A percentile compares a stretch with the other conserved stretches of the same genome.
These are phyloP conservation scores for Graptemys geographica DNA, from an alignment of 2,797 vertebrate species.

Conservation along the genomic window DNA sequence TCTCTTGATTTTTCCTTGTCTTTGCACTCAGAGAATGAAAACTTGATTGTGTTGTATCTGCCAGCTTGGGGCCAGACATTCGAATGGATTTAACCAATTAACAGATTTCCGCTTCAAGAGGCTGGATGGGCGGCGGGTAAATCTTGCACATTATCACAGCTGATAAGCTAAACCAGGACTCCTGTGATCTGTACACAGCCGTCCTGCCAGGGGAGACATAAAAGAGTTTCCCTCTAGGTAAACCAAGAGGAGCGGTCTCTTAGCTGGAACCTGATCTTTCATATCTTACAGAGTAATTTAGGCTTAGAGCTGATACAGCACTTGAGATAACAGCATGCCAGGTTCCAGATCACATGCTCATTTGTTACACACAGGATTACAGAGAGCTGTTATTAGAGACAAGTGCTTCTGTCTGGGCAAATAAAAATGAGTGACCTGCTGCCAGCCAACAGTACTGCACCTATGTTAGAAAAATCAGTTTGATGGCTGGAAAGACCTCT, in stretches of 20 bases:
- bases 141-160: not conserved
- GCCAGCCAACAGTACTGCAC: no score
- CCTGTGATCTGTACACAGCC: not conserved
- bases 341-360: not conserved
- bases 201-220: not conserved
- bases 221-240: not conserved
- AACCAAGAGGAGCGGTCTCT: not conserved
- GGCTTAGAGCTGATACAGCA: not conserved
- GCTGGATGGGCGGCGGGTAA: accelerated
- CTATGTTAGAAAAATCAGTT: not conserved
- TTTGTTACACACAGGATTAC: not conserved
- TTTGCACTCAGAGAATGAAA: not conserved
- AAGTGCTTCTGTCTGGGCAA: not conserved
- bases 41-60: not conserved
- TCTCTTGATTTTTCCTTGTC: not conserved
- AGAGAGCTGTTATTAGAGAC: not conserved
- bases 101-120: not conserved
- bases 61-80: not conserved
- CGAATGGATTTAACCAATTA: not conserved
- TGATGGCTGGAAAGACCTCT: not conserved
- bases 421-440: not conserved
- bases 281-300: not conserved
- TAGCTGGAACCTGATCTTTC: not conserved
- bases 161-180: not conserved
- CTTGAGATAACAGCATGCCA: not conserved